Base-by-base conservation (phyloP, 2,797 vertebrate genomes). In the Typhlichthys eigenmanni region DNA sequence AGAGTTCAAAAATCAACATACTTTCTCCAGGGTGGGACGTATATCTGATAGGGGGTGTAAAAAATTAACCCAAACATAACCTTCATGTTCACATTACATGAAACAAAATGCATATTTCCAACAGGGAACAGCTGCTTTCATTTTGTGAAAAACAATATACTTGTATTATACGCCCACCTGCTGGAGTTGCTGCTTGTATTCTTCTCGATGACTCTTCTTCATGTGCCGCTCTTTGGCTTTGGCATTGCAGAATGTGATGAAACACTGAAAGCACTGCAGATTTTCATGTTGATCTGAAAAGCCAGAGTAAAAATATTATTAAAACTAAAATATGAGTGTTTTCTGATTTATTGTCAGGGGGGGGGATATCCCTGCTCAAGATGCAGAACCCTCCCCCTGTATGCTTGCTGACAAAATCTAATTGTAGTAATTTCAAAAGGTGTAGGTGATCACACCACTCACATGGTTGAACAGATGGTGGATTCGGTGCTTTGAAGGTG, bases 201-300 rank as follows among this genome's bases (percentile, higher is more conserved):
- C 93, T 60, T 92, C 93, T 1, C 92, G 83, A 77, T 95, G 94
- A 66, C 95, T 94, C 82, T 90, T 92, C 85, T 94, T 95, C 95
- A 94, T 94, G 85, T 94, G 94, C 58, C 91, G 85, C 55, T 94
- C 94, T 89, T 94, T 95, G 76, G 94, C 93, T 89, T 95, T 94
- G 75, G 92, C 89, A 62, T 92, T 93, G 47, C 93, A 92, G 81
- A 95, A 95, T 1, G 94, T 95, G 81, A 95, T 94, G 83, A 95
- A 93, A 84, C 94, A 95, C 77, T 90, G 93, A 71, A 93, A 93
- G 89, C 93, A 95, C 85, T 95, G 93, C 72, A 94, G 69, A 34
- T 92, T 94, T 73, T 94, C 92, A 84, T 93, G 93, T 81, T 93
- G 93, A 69, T 94, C 93, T 94, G 68, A 6, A 75, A 60, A 49